Evolutionary conservation across 2,888 invertebrate species (phyloP).

Genomic region (Drosophila putrida): DNA sequence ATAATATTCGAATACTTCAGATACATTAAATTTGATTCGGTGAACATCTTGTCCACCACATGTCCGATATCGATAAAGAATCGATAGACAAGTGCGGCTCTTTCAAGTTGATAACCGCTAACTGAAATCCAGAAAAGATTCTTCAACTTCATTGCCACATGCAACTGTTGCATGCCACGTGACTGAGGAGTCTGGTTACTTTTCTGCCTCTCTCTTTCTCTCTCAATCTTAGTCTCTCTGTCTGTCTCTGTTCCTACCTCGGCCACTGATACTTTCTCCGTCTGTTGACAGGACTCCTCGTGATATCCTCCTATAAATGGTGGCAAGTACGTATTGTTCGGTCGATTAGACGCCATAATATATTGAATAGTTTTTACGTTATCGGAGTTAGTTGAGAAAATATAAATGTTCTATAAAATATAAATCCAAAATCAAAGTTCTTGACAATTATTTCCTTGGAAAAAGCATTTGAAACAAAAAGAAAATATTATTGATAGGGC

Average conservation of each 20-base stretch:
- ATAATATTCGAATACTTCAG: conserved; percentile 40
- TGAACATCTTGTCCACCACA: conserved; percentile 31
- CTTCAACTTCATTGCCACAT: background rate
- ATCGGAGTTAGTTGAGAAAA: background rate
- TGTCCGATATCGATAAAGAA: conserved; percentile 65
- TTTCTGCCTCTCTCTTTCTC: background rate
- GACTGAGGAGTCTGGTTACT: background rate
- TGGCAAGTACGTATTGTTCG: background rate
- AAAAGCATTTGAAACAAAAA: background rate
- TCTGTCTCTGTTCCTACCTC: background rate
- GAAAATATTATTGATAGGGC: no score
- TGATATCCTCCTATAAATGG: conserved; percentile 11
- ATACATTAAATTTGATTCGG: conserved; percentile 45
- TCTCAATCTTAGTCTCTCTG: background rate
- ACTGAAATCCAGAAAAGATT: conserved; percentile 54
- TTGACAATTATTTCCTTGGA: background rate
- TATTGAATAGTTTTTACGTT: background rate
- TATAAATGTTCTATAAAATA: background rate
- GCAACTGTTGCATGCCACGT: background rate
- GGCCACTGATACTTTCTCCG: background rate
- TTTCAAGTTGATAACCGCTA: conserved; percentile 45
- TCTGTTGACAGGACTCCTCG: conserved; percentile 8
- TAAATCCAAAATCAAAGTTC: background rate
- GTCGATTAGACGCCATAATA: background rate
- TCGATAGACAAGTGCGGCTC: conserved; percentile 38